Evolutionary conservation across 2,113 vertebrate genomes (phyloP), one percentile per base, ranked within the genome.

Genomic region (Donacobius atricapilla): DNA sequence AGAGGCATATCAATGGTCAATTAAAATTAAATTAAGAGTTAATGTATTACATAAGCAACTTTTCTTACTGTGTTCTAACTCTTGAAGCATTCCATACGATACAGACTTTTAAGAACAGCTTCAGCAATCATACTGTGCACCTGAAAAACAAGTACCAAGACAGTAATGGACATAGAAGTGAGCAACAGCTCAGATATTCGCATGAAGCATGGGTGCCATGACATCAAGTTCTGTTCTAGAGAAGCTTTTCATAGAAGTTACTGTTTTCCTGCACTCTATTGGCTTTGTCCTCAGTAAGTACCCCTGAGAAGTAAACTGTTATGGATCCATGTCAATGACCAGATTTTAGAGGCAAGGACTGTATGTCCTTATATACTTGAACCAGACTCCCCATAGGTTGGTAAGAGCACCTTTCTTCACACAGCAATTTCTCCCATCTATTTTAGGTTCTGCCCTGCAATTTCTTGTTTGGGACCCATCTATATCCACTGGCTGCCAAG

Each of bases 321-420:
- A 69, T 11, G 23, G 20, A 11, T 2, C 0, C 0, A 0, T 40
- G 28, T 56, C 35, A 71, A 27, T 60, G 47, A 64, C 14, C 1
- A 1, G 10, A 33, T 83, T 85, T 93, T 51, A 63, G 10, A 71
- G 9, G 15, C 50, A 83, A 81, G 20, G 33, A 24, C 19, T 51
- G 84, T 13, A 25, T n/a, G 6, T 39, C 6, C 37, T 61, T 28
- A 39, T 28, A 19, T 9, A 20, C 16, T 75, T 75, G 60, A 60
- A 56, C 47, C 15, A 78, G 33, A 15, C 16, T 61, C 24, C 28
- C 31, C 17, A 3, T 11, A 30, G 30, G 7, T 47, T 15, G 25
- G 1, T 63, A 37, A 87, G 13, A 65, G 31, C 9, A 50, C 8
- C 4, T 84, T 82, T 82, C 48, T 24, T 17, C 44, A 44, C 22